phyloP scores from a whole-genome alignment of 2,888 invertebrate genomes.

The Ormyrus rosae region DNA sequence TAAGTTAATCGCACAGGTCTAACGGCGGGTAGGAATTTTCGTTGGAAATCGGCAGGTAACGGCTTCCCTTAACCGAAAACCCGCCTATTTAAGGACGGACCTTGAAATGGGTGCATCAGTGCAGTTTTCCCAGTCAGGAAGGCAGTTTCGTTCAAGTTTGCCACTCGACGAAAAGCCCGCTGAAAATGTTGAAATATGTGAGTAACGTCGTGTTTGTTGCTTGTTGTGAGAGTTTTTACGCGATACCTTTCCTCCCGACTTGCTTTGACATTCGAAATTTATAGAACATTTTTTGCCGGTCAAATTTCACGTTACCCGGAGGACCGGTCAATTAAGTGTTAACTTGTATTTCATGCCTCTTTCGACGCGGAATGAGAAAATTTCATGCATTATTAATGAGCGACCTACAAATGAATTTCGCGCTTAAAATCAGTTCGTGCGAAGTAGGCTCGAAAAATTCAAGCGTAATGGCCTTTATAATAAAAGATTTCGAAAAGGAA shows the following conservation, averaged over 20 bases:
- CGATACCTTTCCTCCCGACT: too few relatives aligned
- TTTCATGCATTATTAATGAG: background rate
- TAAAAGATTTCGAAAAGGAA: background rate
- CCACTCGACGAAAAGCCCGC: background rate
- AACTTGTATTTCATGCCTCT: background rate
- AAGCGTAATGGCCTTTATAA: background rate
- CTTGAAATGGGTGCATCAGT: background rate
- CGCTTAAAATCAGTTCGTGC: background rate
- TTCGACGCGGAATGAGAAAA: background rate
- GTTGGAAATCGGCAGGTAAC: background rate
- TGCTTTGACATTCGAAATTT: too few relatives aligned
- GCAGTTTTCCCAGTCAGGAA: background rate
- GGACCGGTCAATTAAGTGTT: too few relatives aligned
- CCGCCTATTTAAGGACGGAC: slow-evolving; percentile 34
- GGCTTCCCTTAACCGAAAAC: slow-evolving; percentile 19
- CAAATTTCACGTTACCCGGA: too few relatives aligned
- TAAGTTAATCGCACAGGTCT: slow-evolving; percentile 15
- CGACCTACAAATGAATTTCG: background rate
- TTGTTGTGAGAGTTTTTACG: too few relatives aligned
- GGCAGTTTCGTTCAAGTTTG: background rate
- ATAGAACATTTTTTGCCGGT: too few relatives aligned
- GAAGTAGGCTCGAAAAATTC: slow-evolving; percentile 4
- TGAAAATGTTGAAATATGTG: slow-evolving; percentile 38
- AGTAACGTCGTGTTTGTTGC: slow-evolving; percentile 19
- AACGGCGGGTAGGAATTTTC: background rate